Base-by-base conservation (phyloP, 64 coral and sea anemone genomes). In the Stylophora pistillata region DNA sequence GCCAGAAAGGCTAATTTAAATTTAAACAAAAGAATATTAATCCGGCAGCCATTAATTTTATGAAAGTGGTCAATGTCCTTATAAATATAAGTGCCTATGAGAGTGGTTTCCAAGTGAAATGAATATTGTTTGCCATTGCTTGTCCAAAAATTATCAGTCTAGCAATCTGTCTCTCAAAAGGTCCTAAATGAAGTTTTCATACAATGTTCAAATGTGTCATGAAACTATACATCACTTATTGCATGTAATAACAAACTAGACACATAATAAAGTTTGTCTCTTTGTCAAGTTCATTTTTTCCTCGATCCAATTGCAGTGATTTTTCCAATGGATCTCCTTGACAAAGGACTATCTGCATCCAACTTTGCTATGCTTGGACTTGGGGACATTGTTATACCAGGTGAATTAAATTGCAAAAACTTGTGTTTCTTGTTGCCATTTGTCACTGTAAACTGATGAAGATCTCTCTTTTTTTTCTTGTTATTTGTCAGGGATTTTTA, bases 311-410 rank as follows among this genome's bases (percentile, higher is more conserved):
- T 72, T 91, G 68, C 76, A 99, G 97, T 99, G 90, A 86, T 99
- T 30, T 99, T 99, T 77, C 97, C 97, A 28, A 99, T 99, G 97
- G 97, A 99, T 88, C 78, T 99, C 15, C 79, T 99, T 66, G 97
- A 99, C 74, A 99, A 92, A 29, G 97, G 97, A 28, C 79, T 99
- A 21, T 87, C 93, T 20, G 97, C 97, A 37, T 89, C 91, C 25
- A 99, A 99, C 55, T 99, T 99, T 95, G 97, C 97, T 37, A 99
- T 99, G 97, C 47, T 99, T 55, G 97, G 97, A 23, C 86, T 99
- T 72, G 97, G 97, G 17, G 97, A 99, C 77, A 99, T 99, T 86
- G 97, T 99, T 73, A 99, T 99, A 84, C 97, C 97, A 93, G 97
- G 97, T 98, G 18, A 90, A 15, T 88, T 21, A 30, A 0, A 47